Percentiles rank a stretch among this genome's conserved stretches.
These are phyloP conservation scores for Valencia hispanica DNA, from an alignment of 2,797 vertebrate genomes.

Conservation along the genomic window DNA sequence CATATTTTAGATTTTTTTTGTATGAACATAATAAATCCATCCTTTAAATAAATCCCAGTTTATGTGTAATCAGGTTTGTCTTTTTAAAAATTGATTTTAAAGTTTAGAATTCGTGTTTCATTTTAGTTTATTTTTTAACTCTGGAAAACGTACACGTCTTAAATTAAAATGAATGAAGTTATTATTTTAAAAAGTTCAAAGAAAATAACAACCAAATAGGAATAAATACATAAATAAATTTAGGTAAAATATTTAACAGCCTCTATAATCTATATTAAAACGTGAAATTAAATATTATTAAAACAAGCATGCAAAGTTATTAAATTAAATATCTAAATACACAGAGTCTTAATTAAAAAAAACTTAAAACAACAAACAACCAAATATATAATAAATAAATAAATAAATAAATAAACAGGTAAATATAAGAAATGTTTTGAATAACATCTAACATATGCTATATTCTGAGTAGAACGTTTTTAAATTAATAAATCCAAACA, in stretches of 20 bases:
- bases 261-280: neutral
- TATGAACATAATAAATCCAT: neutral
- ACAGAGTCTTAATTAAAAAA: neutral
- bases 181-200: neutral
- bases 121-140: neutral
- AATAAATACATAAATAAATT: neutral
- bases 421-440: neutral
- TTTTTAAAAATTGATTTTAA: neutral
- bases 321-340: neutral
- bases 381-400: neutral
- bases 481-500: neutral
- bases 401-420: neutral
- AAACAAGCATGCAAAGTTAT: neutral
- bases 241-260: neutral
- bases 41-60: neutral
- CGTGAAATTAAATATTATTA: neutral
- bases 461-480: neutral
- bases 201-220: neutral
- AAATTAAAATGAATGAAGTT: neutral
- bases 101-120: neutral
- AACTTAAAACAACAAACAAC: neutral
- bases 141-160: neutral
- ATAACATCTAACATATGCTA: neutral
- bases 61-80: neutral
- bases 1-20: neutral